phyloP scores from a whole-genome alignment of 2,797 vertebrate genomes.

The Champsocephalus gunnari region DNA sequence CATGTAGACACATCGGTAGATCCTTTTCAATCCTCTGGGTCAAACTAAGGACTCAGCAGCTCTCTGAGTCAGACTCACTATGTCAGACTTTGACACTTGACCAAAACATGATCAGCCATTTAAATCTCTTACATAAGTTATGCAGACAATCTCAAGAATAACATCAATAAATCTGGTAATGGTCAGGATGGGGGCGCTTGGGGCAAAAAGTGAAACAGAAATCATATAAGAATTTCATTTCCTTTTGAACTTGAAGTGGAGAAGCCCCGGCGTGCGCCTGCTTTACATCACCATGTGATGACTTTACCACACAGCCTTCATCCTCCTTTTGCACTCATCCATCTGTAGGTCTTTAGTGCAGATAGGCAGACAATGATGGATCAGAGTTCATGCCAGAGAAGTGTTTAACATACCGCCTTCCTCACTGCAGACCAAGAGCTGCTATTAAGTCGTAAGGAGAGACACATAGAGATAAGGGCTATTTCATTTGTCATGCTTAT shows the following conservation, averaged over 20 bases:
- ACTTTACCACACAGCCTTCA: slow-evolving; percentile 75
- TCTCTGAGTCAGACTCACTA: slow-evolving; percentile 50
- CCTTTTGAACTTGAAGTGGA: slow-evolving; percentile 68
- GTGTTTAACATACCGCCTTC: slow-evolving; percentile 59
- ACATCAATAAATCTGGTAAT: slow-evolving; percentile 76
- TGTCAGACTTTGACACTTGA: slow-evolving; percentile 58
- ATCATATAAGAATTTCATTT: slow-evolving; percentile 79
- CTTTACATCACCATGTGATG: slow-evolving; percentile 77
- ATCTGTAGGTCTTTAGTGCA: slow-evolving; percentile 68
- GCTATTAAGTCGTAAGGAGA: slow-evolving; percentile 39
- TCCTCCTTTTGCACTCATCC: slow-evolving; percentile 60
- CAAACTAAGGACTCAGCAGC: slow-evolving; percentile 57
- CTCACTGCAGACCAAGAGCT: slow-evolving; percentile 30
- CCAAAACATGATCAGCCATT: slow-evolving; percentile 57
- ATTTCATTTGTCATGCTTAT: slow-evolving; percentile 1
- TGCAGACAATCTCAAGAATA: slow-evolving; percentile 72
- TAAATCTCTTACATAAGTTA: slow-evolving; percentile 75
- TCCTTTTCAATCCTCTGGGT: slow-evolving; percentile 61
- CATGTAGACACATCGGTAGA: slow-evolving; percentile 52
- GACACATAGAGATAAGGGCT: slow-evolving; percentile 6
- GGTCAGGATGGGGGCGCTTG: slow-evolving; percentile 38
- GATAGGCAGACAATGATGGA: slow-evolving; percentile 72
- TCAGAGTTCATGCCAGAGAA: slow-evolving; percentile 62
- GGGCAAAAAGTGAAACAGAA: slow-evolving; percentile 55
- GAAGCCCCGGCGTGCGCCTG: slow-evolving; percentile 55